These are phyloP conservation scores for Maniola jurtina DNA, from an alignment of 1,140 invertebrate species.

Conservation along the genomic window DNA sequence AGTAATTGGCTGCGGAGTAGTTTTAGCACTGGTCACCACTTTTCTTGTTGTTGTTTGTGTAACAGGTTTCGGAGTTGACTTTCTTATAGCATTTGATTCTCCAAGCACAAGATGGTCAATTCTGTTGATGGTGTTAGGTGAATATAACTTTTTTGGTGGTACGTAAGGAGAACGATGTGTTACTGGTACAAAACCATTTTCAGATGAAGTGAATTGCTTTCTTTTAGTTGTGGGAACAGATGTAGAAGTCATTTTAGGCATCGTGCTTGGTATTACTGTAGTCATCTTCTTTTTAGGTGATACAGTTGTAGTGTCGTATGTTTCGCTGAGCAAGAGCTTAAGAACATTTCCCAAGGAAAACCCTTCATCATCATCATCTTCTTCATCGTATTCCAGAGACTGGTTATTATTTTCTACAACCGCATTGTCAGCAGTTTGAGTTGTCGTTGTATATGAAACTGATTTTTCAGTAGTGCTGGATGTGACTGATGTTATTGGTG, in stretches of 20 bases:
- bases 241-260: constrained; percentile 27
- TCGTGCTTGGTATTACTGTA: constrained; percentile 17
- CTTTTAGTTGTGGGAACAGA: constrained; percentile 20
- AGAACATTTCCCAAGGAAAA: constrained; percentile 81
- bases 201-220: constrained; percentile 13
- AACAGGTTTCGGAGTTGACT: constrained; percentile 38
- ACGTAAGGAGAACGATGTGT: constrained; percentile 46
- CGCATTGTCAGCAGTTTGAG: constrained; percentile 4
- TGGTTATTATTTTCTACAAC: constrained; percentile 29
- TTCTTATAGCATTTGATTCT: constrained; percentile 63
- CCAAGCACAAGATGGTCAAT: constrained; percentile 70
- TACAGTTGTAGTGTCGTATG: constrained; percentile 58
- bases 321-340: constrained; percentile 78
- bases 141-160: constrained; percentile 44
- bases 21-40: constrained; percentile 30
- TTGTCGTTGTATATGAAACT: constrained; percentile 1
- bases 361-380: constrained; percentile 73
- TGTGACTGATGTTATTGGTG: constrained; percentile 6
- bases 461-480: not conserved
- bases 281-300: constrained; percentile 39
- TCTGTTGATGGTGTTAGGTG: constrained; percentile 50
- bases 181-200: constrained; percentile 43
- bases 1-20: constrained; percentile 34
- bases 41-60: constrained; percentile 26
- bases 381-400: constrained; percentile 53